Conservation (phyloP, 2,888 invertebrate species). For the Mythimna lalbum region DNA sequence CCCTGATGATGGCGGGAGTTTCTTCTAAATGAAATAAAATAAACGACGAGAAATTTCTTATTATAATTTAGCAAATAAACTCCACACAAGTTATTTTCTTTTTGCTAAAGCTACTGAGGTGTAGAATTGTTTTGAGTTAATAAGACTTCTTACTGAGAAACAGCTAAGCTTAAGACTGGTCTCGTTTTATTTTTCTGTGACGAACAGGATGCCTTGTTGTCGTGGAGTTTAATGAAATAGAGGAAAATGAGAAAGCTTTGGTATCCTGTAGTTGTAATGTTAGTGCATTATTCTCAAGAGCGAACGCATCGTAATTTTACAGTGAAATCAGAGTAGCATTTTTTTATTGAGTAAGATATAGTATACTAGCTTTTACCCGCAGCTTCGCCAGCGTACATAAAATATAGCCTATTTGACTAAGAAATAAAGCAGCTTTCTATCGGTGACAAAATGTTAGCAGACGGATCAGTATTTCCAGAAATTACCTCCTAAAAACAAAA, state of each 20-base stretch:
- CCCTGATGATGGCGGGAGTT: neutral
- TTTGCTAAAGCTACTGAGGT: conserved; percentile 7
- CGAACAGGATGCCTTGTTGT: conserved; percentile 1
- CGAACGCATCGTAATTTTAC: neutral
- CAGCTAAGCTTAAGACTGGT: neutral
- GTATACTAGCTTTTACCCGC: neutral
- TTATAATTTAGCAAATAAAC: conserved; percentile 9
- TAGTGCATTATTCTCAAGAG: neutral
- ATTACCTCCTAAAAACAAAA: too few species aligned
- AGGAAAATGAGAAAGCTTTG: neutral
- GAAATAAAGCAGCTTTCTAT: too few species aligned
- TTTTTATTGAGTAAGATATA: neutral
- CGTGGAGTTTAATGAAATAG: neutral
- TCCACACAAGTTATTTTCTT: conserved; percentile 15
- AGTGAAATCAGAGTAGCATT: neutral
- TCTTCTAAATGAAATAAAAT: neutral
- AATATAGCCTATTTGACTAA: too few species aligned
- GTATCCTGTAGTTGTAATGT: neutral
- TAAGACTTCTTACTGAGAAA: conserved; percentile 3
- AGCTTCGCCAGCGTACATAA: too few species aligned
- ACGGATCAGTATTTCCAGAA: too few species aligned
- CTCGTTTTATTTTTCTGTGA: conserved; percentile 18
- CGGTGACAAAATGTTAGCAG: too few species aligned
- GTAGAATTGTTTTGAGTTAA: conserved; percentile 23
- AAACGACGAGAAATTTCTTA: neutral